phyloP scores from a whole-genome alignment of 2,113 vertebrate genomes.

The Peromyscus polionotus region DNA sequence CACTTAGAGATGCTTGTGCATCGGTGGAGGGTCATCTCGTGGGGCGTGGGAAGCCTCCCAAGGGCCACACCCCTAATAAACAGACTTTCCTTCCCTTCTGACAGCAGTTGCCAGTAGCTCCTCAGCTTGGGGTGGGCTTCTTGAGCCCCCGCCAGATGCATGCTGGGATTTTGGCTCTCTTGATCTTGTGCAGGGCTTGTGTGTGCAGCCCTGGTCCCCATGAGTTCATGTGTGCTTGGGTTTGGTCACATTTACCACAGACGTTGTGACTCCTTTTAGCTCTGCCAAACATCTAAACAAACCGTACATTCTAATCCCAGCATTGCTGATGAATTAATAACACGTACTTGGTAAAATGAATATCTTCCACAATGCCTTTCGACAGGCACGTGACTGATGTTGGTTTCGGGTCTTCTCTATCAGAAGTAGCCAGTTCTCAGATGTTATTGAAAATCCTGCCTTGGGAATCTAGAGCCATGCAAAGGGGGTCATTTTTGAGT shows the following conservation, averaged over 20 bases:
- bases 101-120: neutral
- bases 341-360: neutral
- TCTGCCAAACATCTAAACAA: neutral
- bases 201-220: neutral
- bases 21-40: neutral
- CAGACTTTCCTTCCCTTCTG: neutral
- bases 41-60: neutral
- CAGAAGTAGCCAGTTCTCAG: neutral
- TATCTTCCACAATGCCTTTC: neutral
- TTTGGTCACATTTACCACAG: neutral
- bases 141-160: neutral
- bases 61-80: neutral
- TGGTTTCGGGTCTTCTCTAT: constrained; percentile 9
- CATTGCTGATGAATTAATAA: neutral
- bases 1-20: neutral
- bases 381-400: neutral
- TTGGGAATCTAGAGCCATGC: neutral
- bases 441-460: neutral
- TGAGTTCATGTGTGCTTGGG: neutral
- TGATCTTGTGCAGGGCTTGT: neutral
- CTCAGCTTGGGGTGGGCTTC: neutral
- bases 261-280: neutral
- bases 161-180: neutral
- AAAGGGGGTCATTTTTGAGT: neutral
- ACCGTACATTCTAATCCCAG: neutral